phyloP scores from a whole-genome alignment of 2,797 vertebrate species.

The Falco cherrug region DNA sequence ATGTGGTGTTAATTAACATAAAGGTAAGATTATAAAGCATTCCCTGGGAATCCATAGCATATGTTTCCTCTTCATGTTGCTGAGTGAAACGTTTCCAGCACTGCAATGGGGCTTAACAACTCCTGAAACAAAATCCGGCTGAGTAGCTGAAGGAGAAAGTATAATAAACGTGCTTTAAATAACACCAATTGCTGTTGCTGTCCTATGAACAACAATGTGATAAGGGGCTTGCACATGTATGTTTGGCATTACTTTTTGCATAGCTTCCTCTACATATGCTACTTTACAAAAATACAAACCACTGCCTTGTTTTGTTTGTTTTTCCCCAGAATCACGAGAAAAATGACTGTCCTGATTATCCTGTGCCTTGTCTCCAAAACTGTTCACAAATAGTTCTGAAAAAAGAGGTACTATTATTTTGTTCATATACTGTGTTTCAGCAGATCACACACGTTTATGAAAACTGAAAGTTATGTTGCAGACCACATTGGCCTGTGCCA shows the following conservation, averaged over 20 bases:
- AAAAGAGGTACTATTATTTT: constrained; percentile 79
- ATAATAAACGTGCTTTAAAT: neutral
- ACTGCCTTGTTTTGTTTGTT: neutral
- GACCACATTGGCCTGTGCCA: neutral
- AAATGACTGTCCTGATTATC: constrained; percentile 82
- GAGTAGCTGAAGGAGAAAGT: neutral
- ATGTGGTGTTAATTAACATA: constrained; percentile 65
- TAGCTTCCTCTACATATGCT: neutral
- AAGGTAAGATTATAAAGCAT: constrained; percentile 67
- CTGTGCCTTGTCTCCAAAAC: constrained; percentile 84
- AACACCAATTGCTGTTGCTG: neutral
- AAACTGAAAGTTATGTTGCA: neutral
- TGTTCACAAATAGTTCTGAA: constrained; percentile 82
- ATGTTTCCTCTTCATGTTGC: neutral
- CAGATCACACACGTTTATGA: neutral
- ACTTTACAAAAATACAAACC: neutral
- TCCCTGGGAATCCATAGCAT: neutral
- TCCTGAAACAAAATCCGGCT: neutral
- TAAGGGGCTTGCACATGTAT: neutral
- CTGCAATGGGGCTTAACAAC: neutral
- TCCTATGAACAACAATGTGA: neutral
- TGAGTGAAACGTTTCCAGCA: neutral
- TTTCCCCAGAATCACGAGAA: constrained; percentile 82
- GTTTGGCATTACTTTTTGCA: neutral
- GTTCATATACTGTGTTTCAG: neutral